Evolutionary conservation across 2,113 vertebrate genomes (phyloP).

Genomic region (Brachirus orientalis): DNA sequence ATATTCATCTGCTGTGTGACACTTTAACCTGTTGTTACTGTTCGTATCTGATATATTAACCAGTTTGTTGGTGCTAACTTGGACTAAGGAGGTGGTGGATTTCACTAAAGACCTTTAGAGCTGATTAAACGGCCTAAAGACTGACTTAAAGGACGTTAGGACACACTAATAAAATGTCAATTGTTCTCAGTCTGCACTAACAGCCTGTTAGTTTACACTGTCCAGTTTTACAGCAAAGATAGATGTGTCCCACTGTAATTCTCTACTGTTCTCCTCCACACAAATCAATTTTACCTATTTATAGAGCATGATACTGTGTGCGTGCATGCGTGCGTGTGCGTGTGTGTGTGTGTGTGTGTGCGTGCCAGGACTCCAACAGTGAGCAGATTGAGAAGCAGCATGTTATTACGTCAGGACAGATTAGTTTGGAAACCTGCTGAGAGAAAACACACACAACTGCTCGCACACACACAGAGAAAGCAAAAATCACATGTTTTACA

Average conservation of each 20-base stretch:
- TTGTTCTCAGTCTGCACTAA: no score
- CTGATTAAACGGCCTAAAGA: neutral
- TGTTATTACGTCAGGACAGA: slow-evolving; percentile 72
- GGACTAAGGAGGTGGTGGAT: no score
- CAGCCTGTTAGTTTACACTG: slow-evolving; percentile 2
- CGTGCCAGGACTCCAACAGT: slow-evolving; percentile 64
- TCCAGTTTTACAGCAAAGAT: slow-evolving; percentile 29
- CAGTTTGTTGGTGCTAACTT: neutral
- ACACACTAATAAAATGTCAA: neutral
- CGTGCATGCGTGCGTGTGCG: slow-evolving; percentile 9
- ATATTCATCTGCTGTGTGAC: neutral
- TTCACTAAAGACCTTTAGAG: no score
- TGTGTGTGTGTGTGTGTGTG: slow-evolving; percentile 37
- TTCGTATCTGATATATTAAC: neutral
- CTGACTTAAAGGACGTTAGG: neutral
- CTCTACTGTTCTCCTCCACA: slow-evolving; percentile 46
- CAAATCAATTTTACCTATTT: slow-evolving; percentile 71
- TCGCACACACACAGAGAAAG: slow-evolving; percentile 4
- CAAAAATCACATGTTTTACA: no score
- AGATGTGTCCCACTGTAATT: slow-evolving; percentile 42
- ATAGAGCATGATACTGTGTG: slow-evolving; percentile 52
- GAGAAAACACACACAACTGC: slow-evolving; percentile 14
- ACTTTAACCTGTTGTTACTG: neutral
- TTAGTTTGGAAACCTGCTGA: slow-evolving; percentile 70
- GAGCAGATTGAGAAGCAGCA: slow-evolving; percentile 77